Evolutionary conservation across 2,797 vertebrate species (phyloP).

Genomic region (Poeciliopsis paucimaculata): DNA sequence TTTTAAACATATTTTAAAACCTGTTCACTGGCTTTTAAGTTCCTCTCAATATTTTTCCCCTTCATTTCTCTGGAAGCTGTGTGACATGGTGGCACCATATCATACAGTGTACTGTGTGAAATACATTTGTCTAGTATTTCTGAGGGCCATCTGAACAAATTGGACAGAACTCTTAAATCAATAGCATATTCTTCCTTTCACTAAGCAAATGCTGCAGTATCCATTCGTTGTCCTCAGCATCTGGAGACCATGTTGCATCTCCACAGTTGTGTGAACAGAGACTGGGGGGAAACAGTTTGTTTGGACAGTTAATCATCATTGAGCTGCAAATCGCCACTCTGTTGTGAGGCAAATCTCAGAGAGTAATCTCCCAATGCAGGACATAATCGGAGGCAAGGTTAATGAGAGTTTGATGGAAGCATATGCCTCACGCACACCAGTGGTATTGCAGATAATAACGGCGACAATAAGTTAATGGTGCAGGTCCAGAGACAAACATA

Average conservation of each 20-base stretch:
- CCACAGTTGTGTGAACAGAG: constrained; percentile 44
- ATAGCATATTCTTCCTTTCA: constrained; percentile 11
- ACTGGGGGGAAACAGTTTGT: constrained; percentile 68
- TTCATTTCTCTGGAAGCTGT: neutral
- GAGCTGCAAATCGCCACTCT: constrained; percentile 71
- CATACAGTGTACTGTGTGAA: neutral
- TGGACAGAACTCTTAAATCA: neutral
- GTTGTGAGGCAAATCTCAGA: constrained; percentile 63
- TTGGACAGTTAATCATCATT: constrained; percentile 74
- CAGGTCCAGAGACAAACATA: constrained; percentile 72
- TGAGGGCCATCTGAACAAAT: neutral
- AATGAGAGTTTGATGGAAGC: constrained; percentile 83
- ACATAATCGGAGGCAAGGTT: constrained; percentile 82
- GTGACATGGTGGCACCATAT: neutral
- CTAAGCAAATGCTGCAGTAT: neutral
- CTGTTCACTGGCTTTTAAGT: neutral
- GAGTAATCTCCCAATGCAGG: constrained; percentile 69
- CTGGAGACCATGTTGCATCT: constrained; percentile 32
- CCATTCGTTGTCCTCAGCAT: constrained; percentile 28
- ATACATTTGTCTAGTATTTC: neutral
- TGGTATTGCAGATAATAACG: constrained; percentile 65
- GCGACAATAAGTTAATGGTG: constrained; percentile 72
- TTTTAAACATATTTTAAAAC: neutral
- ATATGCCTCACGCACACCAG: constrained; percentile 71
- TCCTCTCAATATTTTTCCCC: neutral